Base-by-base conservation (phyloP, 2,113 vertebrate species). In the Laterallus jamaicensis region DNA sequence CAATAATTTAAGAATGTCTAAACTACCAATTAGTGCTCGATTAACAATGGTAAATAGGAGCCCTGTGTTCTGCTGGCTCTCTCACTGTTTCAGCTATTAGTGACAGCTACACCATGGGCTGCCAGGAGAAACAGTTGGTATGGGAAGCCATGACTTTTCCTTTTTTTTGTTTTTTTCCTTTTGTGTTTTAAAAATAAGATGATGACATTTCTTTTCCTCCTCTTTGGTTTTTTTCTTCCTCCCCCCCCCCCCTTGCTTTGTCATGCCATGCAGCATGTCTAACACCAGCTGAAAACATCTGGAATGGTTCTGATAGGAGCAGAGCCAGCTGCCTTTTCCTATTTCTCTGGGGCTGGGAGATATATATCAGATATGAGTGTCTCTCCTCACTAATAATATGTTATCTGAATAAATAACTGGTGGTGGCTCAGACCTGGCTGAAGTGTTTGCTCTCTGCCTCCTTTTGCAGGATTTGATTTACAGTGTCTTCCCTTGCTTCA, bases 321-420 rank as follows among this genome's bases (percentile, higher is more conserved):
- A 84, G 52, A 97, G 77, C 94, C 94, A 96, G 91, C 86, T 96
- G 96, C 91, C 80, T 96, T 90, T 97, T 94, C 90, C 82, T 85
- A 89, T 94, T 92, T 94, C 88, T 83, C 68, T 81, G 49, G 69
- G n/a, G 84, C 77, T 69, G 35, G 56, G 68, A 96, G 90, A 93
- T 86, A 87, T 54, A 86, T 73, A 94, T 97, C 95, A 82, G 89
- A 86, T 90, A 50, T 86, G 95, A 95, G 82, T 93, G 82, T 94
- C 85, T 93, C 88, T 95, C 85, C 79, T 93, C 75, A 71, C 94
- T 91, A 96, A 96, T 96, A 96, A 96, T 71, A 60, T 92, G 93
- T 91, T 96, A 97, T 96, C 97, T 96, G 96, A 97, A 96, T 97
- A 97, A 95, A 93, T 94, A 97, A 94, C 84, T 93, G 74, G 67